A percentile compares a stretch with the other conserved stretches of the same genome.
phyloP scores from a whole-genome alignment of 2,113 vertebrate species.

The Sander vitreus region DNA sequence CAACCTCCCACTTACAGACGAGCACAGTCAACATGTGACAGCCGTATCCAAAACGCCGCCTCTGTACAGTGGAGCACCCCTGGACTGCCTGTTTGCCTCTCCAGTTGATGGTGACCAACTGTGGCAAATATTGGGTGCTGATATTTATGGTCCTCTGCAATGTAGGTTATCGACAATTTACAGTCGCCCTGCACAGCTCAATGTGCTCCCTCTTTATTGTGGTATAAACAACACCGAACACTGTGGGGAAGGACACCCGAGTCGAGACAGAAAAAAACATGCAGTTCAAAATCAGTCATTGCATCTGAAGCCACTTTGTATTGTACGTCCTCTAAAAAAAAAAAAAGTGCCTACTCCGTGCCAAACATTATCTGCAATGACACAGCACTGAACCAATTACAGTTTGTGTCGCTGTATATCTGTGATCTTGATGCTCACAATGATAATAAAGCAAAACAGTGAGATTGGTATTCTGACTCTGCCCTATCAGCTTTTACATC shows the following conservation, averaged over 20 bases:
- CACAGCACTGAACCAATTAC: constrained; percentile 60
- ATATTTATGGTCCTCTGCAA: constrained; percentile 69
- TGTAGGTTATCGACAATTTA: constrained; percentile 63
- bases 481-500: constrained; percentile 74
- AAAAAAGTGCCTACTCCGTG: constrained; percentile 18
- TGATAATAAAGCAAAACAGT: constrained; percentile 66
- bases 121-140: constrained; percentile 15
- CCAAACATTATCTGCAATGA: constrained; percentile 57
- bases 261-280: constrained; percentile 50
- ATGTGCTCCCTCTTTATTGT: constrained; percentile 60
- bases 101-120: constrained; percentile 39
- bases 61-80: constrained; percentile 13
- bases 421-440: constrained; percentile 52
- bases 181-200: constrained; percentile 30
- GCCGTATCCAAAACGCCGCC: constrained; percentile 1
- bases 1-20: constrained; percentile 39
- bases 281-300: constrained; percentile 58
- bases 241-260: constrained; percentile 49
- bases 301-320: constrained; percentile 36
- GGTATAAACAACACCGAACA: constrained; percentile 56
- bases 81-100: constrained; percentile 21
- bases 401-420: constrained; percentile 47
- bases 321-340: constrained; percentile 60
- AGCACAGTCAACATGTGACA: constrained; percentile 24
- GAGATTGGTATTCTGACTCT: constrained; percentile 67